Percentiles rank a stretch among this genome's conserved stretches.
Conservation (phyloP, 2,888 invertebrate species). For the Lottia scabra region DNA sequence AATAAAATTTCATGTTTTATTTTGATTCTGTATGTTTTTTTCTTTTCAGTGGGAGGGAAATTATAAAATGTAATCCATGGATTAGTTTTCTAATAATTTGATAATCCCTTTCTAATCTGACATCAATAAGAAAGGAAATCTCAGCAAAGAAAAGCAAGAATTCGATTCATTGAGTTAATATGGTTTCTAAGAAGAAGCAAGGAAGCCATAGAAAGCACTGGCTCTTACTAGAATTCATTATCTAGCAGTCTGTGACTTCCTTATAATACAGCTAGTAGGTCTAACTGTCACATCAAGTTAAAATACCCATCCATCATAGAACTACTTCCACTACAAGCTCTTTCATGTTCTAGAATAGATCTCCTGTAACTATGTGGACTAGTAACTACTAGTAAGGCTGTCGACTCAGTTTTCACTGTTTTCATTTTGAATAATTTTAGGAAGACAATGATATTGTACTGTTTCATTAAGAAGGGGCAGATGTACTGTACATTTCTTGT, state of each 20-base stretch:
- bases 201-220: neutral
- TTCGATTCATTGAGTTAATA: neutral
- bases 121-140: constrained; percentile 16
- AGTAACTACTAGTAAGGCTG: neutral
- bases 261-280: constrained; percentile 19
- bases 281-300: constrained; percentile 31
- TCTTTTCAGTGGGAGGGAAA: too few relatives aligned
- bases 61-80: too few relatives aligned
- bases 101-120: constrained; percentile 17
- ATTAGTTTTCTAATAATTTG: neutral
- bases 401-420: neutral
- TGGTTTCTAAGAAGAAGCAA: neutral
- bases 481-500: too few relatives aligned
- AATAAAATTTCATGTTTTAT: too few relatives aligned
- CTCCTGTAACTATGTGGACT: neutral
- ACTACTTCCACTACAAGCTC: too few relatives aligned
- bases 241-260: constrained; percentile 24
- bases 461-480: neutral
- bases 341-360: too few relatives aligned
- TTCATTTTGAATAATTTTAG: neutral
- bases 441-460: neutral
- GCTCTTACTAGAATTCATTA: constrained; percentile 29
- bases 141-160: neutral
- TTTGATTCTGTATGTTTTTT: too few relatives aligned
- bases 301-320: constrained; percentile 30